These are phyloP conservation scores for Sebastes flavidus DNA, from an alignment of 2,797 vertebrate species.

Conservation along the genomic window DNA sequence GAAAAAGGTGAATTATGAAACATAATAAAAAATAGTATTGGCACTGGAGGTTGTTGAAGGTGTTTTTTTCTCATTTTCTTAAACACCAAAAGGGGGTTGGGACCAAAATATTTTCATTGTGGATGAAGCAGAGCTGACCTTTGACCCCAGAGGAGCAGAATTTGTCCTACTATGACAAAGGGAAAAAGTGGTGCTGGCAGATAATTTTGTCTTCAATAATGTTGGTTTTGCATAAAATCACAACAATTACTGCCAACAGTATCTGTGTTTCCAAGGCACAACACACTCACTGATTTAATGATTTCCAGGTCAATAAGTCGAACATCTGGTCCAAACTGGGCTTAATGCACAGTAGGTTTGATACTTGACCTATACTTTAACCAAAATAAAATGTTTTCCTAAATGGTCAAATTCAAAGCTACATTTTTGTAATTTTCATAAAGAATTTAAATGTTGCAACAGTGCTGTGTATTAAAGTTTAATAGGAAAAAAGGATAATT, in stretches of 20 bases:
- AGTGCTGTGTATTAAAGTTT: too few relatives aligned
- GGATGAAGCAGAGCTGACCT: neutral
- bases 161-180: neutral
- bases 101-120: neutral
- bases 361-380: too few relatives aligned
- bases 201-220: neutral
- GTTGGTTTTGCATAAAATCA: neutral
- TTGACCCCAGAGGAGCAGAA: neutral
- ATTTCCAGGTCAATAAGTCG: neutral
- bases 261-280: neutral
- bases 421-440: neutral
- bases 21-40: neutral
- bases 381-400: too few relatives aligned
- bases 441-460: neutral
- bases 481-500: neutral
- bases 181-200: neutral
- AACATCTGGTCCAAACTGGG: neutral
- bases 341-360: neutral
- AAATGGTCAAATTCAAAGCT: neutral
- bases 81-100: neutral
- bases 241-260: neutral
- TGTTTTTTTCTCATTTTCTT: neutral
- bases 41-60: neutral
- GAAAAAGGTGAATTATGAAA: neutral
- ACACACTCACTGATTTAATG: neutral